These are phyloP conservation scores for Cyanistes caeruleus DNA, from an alignment of 2,113 vertebrate genomes.

Conservation along the genomic window DNA sequence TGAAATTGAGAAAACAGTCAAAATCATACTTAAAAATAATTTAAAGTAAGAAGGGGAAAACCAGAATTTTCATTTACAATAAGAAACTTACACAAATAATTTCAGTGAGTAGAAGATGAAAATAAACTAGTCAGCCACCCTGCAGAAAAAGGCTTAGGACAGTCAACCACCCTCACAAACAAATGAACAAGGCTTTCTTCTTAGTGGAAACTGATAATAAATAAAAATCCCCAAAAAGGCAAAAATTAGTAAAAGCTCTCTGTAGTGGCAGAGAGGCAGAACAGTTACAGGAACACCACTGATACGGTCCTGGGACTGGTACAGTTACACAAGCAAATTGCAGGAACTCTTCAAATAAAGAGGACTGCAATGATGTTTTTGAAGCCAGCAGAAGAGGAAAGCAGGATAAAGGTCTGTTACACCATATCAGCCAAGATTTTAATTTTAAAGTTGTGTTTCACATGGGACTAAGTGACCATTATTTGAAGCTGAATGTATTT, in stretches of 20 bases:
- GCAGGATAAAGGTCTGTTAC: neutral
- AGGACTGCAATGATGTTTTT: neutral
- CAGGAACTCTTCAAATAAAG: neutral
- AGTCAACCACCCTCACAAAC: neutral
- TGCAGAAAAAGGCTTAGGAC: neutral
- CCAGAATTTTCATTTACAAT: neutral
- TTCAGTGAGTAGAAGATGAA: neutral
- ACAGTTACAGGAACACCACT: neutral
- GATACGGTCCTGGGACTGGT: neutral
- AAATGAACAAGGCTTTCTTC: neutral
- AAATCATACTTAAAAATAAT: neutral
- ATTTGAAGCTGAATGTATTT: neutral
- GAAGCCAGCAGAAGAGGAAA: neutral
- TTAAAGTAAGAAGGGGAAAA: neutral
- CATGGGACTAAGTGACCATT: neutral
- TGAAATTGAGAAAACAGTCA: neutral
- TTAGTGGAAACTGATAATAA: neutral
- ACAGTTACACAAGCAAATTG: neutral
- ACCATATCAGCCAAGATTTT: neutral
- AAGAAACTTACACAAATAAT: neutral
- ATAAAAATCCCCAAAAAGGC: accelerated
- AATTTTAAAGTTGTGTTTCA: neutral
- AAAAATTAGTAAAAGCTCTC: neutral
- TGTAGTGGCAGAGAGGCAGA: neutral
- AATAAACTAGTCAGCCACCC: neutral